These are phyloP conservation scores for Phylloscopus trochiloides DNA, from an alignment of 2,113 vertebrate species.

Conservation along the genomic window DNA sequence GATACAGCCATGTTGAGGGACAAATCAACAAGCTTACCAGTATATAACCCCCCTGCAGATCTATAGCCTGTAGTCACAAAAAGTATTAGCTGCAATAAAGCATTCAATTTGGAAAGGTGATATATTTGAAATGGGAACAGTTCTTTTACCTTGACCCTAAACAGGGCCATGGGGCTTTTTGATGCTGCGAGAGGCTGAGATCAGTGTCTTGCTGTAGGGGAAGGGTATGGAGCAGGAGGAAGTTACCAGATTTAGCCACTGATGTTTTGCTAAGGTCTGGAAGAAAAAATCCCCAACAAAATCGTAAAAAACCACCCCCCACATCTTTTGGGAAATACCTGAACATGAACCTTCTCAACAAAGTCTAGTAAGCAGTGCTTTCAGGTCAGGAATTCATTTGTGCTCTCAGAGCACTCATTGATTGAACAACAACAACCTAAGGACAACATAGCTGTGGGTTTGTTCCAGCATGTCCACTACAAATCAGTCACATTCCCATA, in stretches of 20 bases:
- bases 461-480: neutral
- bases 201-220: neutral
- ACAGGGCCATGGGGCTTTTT: neutral
- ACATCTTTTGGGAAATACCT: neutral
- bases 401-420: neutral
- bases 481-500: neutral
- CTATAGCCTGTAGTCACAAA: neutral
- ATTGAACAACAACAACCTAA: neutral
- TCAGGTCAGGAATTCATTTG: neutral
- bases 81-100: neutral
- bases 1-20: neutral
- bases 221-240: neutral
- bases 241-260: neutral
- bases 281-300: neutral
- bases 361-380: neutral
- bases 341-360: neutral
- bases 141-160: neutral
- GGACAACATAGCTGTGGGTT: neutral
- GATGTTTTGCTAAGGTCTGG: neutral
- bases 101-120: neutral
- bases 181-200: neutral
- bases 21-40: neutral
- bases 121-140: neutral
- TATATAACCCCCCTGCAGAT: neutral
- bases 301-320: rapidly evolving